Evolutionary conservation across 2,797 vertebrate genomes (phyloP).

Genomic region (Sternarchorhynchus goeldii): DNA sequence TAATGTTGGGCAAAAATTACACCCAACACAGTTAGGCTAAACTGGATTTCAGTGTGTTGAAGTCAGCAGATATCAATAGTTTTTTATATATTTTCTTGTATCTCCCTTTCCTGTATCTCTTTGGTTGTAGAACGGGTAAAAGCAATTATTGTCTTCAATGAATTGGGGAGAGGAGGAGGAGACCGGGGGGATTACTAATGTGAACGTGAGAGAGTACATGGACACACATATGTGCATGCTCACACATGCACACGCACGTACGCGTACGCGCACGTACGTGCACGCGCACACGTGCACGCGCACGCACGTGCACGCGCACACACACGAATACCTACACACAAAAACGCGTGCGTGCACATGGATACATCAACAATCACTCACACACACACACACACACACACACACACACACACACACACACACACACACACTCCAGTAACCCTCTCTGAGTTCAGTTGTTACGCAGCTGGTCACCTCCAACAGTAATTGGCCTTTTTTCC

Average conservation of each 20-base stretch:
- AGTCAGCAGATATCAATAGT: neutral
- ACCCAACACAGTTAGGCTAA: neutral
- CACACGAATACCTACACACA: conserved; percentile 4
- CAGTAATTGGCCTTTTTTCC: conserved; percentile 20
- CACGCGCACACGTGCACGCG: neutral
- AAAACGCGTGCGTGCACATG: conserved; percentile 8
- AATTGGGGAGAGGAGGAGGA: conserved; percentile 6
- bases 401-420: conserved; percentile 16
- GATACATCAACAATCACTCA: conserved; percentile 3
- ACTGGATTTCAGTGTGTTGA: neutral
- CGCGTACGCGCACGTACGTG: conserved; percentile 12
- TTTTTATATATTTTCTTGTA: neutral
- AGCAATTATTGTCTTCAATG: conserved; percentile 14
- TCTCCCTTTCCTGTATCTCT: neutral
- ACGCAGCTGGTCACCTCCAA: conserved; percentile 13
- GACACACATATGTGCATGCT: conserved; percentile 4
- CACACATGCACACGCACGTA: conserved; percentile 5
- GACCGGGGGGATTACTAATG: neutral
- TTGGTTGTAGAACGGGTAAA: neutral
- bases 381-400: conserved; percentile 7
- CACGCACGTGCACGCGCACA: conserved; percentile 19
- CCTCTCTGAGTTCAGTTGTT: neutral
- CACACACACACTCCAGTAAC: conserved; percentile 13
- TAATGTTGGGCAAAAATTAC: too few species aligned
- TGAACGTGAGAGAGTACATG: too few species aligned